A percentile compares a stretch with the other conserved stretches of the same genome.
Conservation (phyloP, 2,797 vertebrate species). For the Myotis daubentonii region DNA sequence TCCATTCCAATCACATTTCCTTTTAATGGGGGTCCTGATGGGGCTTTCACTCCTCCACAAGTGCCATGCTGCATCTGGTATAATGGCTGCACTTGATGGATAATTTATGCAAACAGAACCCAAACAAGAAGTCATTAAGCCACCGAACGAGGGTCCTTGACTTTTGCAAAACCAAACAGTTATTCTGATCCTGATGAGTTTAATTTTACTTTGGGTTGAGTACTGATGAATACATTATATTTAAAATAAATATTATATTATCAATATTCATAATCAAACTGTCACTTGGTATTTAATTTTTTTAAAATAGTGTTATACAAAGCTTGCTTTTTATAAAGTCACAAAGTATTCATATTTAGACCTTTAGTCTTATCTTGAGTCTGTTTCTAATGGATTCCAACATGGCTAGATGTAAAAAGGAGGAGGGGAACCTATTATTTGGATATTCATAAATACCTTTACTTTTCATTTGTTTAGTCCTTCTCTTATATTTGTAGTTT, state of each 20-base stretch:
- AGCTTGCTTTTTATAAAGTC: slow-evolving; percentile 28
- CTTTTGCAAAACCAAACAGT: slow-evolving; percentile 80
- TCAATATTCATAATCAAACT: slow-evolving; percentile 77
- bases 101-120: slow-evolving; percentile 80
- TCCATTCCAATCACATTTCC: slow-evolving; percentile 67
- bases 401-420: neutral
- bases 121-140: slow-evolving; percentile 83
- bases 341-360: slow-evolving; percentile 1
- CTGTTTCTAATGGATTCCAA: slow-evolving; percentile 1
- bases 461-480: neutral
- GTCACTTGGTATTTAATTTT: slow-evolving; percentile 49
- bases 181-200: slow-evolving; percentile 79
- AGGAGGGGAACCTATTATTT: neutral
- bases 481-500: slow-evolving; percentile 37
- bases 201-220: slow-evolving; percentile 78
- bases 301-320: neutral
- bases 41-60: slow-evolving; percentile 51
- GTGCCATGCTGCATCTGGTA: slow-evolving; percentile 69
- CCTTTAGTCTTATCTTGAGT: slow-evolving; percentile 29
- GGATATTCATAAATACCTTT: slow-evolving; percentile 38
- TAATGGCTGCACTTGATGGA: slow-evolving; percentile 75
- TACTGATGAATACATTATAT: slow-evolving; percentile 75
- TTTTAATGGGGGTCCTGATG: slow-evolving; percentile 70
- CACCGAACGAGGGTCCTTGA: slow-evolving; percentile 78
- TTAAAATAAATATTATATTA: slow-evolving; percentile 80